Evolutionary conservation across 2,888 invertebrate species (phyloP).

Genomic region (Sicus ferrugineus): DNA sequence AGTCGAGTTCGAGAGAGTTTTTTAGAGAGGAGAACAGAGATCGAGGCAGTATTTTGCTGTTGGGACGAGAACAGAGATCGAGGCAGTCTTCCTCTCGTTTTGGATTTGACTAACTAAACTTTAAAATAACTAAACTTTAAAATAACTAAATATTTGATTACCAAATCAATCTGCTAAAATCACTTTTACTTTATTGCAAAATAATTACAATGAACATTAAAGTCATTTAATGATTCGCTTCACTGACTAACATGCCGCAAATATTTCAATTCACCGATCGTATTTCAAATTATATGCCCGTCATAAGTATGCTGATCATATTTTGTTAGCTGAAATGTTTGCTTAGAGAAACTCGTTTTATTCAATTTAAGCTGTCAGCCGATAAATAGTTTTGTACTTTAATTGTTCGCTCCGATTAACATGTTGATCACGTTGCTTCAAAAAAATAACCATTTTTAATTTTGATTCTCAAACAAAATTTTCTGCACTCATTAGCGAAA

Average conservation of each 20-base stretch:
- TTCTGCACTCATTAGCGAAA: neutral
- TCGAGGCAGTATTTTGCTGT: no score
- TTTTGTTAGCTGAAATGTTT: neutral
- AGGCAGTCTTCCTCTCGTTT: no score
- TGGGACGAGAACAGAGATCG: no score
- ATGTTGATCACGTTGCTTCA: slow-evolving; percentile 10
- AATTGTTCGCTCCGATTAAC: slow-evolving; percentile 13
- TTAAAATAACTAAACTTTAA: no score
- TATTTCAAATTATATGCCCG: neutral
- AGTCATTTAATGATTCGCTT: neutral
- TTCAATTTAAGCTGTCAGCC: neutral
- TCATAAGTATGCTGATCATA: neutral
- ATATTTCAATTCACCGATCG: no score
- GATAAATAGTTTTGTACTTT: neutral
- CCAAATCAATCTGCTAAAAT: no score
- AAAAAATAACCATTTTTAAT: neutral
- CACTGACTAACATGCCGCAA: neutral
- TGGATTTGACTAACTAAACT: no score
- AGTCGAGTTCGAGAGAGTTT: no score
- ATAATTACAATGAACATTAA: no score
- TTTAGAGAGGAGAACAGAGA: no score
- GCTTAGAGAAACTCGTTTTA: neutral
- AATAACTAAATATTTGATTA: no score
- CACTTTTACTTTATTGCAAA: no score
- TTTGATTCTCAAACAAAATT: neutral